Base-by-base conservation (phyloP, 1,140 invertebrate species). In the Piezodorus guildinii region DNA sequence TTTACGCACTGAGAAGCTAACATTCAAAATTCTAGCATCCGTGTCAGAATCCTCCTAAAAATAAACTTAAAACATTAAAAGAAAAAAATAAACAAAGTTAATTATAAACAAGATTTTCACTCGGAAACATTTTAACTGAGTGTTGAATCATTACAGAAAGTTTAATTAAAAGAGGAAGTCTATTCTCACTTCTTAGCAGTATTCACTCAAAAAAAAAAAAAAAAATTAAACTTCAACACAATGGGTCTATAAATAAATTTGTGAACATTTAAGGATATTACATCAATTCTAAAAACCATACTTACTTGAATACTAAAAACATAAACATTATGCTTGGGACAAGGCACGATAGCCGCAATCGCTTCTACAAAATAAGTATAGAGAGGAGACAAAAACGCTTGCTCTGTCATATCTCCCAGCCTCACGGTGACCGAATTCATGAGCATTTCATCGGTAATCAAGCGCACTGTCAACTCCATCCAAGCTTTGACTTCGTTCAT, bases 401-500 rank as follows among this genome's bases (percentile, higher is more conserved):
- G 88, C 46, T 89, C 86, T 0, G 90, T 94, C 88, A 98, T 95
- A 68, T 94, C 90, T 70, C 91, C 88, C 1, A 99, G 74, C 30
- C 94, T 81, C 0, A 99, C 86, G 0, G 94, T 98, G 10, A 98
- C 91, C 0, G 93, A 96, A 74, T 95, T 96, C 66, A 87, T 85
- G 0, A 99, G 76, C 90, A 98, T 97, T 59, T 95, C 88, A 71
- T 95, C 90, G 0, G 94, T 96, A 21, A 98, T 92, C 2, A 96
- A 75, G 2, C 91, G 79, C 0, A 96, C 94, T 0, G 84, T 85
- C 0, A 98, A 78, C 51, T 88, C 87, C 89, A 94, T 91, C 23
- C 88, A 83, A 0, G 91, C 90, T 74, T 90, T 90, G 0, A 90
- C 87, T 76, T 92, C 90, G 74, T 96, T 95, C 3, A 92, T 83